phyloP scores from a whole-genome alignment of 2,797 vertebrate genomes.

The Balearica regulorum region DNA sequence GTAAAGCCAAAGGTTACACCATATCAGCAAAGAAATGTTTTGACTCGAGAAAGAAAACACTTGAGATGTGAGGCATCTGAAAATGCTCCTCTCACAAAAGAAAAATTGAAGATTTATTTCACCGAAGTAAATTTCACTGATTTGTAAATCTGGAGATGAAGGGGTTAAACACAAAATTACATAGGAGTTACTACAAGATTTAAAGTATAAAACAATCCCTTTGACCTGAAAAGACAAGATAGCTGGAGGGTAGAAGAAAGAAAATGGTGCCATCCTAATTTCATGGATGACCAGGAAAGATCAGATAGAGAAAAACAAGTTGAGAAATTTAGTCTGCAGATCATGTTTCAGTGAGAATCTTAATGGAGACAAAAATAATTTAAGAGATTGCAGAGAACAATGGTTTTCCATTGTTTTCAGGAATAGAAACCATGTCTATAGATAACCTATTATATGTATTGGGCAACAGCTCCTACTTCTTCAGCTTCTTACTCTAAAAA shows the following conservation, averaged over 20 bases:
- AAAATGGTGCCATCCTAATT: neutral
- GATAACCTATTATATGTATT: neutral
- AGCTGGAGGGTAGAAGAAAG: neutral
- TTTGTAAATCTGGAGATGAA: neutral
- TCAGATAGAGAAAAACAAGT: neutral
- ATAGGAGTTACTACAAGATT: neutral
- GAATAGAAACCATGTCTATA: neutral
- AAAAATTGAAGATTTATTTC: neutral
- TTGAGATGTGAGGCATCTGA: neutral
- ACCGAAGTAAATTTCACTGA: neutral
- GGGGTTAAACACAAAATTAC: neutral
- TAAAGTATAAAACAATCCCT: neutral
- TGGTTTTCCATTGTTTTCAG: neutral
- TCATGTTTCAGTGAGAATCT: neutral
- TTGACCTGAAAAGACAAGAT: neutral
- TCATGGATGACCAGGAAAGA: neutral
- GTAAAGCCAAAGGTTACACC: neutral
- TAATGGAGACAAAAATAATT: neutral
- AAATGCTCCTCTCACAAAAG: neutral
- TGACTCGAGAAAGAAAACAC: neutral
- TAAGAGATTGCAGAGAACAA: neutral
- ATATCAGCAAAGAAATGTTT: neutral
- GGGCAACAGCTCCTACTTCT: neutral
- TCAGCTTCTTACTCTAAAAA: neutral
- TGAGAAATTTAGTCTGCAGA: neutral